A percentile compares a stretch with the other conserved stretches of the same genome.
Evolutionary conservation across 2,113 vertebrate genomes (phyloP).

Genomic region (Ia io): DNA sequence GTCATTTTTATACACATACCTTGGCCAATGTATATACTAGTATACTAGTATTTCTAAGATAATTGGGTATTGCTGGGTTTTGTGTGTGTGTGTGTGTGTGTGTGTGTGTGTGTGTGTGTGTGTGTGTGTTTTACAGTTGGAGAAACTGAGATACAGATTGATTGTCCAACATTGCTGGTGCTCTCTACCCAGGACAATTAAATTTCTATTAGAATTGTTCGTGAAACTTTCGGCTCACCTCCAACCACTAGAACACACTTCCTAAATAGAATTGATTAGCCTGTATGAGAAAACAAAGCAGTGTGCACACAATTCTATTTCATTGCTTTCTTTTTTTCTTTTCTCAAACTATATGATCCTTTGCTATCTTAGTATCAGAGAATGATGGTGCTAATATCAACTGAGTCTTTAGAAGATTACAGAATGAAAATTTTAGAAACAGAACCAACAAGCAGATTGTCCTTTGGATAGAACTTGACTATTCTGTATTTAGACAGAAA

Average conservation of each 20-base stretch:
- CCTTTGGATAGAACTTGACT: not conserved
- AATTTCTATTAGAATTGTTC: slow-evolving; percentile 8
- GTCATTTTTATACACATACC: not conserved
- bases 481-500: not conserved
- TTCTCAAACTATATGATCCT: not conserved
- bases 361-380: not conserved
- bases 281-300: not conserved
- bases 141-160: slow-evolving; percentile 20
- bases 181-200: not conserved
- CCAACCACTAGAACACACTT: not conserved
- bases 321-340: not conserved
- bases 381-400: not conserved
- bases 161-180: not conserved
- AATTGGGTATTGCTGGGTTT: not conserved
- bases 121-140: not conserved
- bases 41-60: not conserved
- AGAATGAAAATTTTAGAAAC: not conserved
- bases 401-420: not conserved
- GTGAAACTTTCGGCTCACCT: slow-evolving; percentile 8
- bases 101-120: too few relatives aligned
- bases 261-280: slow-evolving; percentile 21
- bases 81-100: not conserved
- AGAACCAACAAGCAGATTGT: not conserved
- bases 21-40: not conserved
- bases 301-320: not conserved